Base-by-base conservation (phyloP, 2,113 vertebrate species). In the Ia io region DNA sequence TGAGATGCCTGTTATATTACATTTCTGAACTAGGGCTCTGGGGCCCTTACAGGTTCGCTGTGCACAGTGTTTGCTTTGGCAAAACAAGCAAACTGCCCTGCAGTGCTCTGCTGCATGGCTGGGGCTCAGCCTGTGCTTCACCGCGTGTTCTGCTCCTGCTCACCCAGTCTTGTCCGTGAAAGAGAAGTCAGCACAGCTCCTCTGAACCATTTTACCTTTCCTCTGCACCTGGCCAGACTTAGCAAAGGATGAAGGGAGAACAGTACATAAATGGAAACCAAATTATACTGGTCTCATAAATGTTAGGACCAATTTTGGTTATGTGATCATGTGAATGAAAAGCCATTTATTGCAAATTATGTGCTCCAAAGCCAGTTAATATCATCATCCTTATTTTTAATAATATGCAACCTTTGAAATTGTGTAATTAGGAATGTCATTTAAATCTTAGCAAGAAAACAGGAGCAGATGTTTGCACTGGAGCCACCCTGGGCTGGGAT, bases 21-120 rank as follows among this genome's bases (percentile, higher is more conserved):
- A 53, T 83, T 76, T 30, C 30, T 71, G 78, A 71, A 23, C 12
- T 71, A 44, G 44, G 23, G 5, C n/a, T 14, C 30, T 70, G 17
- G 30, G 14, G 17, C 82, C 32, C 69, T 92, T 35, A 37, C 30
- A 71, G 70, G 73, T 85, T 88, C 65, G 23, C 44, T 51, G 37
- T 73, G 53, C 73, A 85, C 71, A 90, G 65, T 93, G 53, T 96
- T 95, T 88, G 84, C 80, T 88, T 94, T 97, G 95, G 95, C 92
- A 88, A 87, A 89, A 90, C 37, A 88, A 90, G 71, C 40, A 30
- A 88, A 88, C 51, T 53, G 40, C 35, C 65, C 59, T 16, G 61
- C 67, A 47, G 42, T 0, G 40, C 47, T 56, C 90, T 89, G 74
- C 80, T 30, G 63, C 73, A 47, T 77, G 92, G 47, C 30, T 96